These are phyloP conservation scores for Netelia fuscicornis DNA, from an alignment of 2,888 invertebrate species.

Conservation along the genomic window DNA sequence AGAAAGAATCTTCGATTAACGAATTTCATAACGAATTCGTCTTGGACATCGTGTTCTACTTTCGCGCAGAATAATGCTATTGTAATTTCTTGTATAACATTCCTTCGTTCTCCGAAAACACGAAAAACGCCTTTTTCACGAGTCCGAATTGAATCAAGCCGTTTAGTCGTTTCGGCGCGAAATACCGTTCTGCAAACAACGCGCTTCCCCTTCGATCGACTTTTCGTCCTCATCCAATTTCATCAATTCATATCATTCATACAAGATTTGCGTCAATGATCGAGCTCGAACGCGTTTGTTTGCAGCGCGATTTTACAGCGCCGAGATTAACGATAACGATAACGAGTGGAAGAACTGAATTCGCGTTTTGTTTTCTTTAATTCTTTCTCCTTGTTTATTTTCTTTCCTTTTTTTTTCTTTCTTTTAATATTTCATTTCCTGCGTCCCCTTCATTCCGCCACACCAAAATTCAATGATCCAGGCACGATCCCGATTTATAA, in stretches of 20 bases:
- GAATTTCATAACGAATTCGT: constrained; percentile 39
- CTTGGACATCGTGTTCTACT: constrained; percentile 23
- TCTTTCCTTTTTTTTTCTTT: constrained; percentile 3
- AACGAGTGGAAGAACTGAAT: constrained; percentile 14
- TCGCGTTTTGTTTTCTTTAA: constrained; percentile 33
- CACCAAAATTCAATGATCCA: too few species aligned
- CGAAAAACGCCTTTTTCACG: not conserved
- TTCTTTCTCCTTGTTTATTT: constrained; percentile 5
- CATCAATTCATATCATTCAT: constrained; percentile 83
- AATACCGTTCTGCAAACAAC: constrained; percentile 34
- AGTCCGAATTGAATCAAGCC: not conserved
- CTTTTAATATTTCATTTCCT: not conserved
- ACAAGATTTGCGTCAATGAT: constrained; percentile 83
- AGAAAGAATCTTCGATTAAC: constrained; percentile 17
- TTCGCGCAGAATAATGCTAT: constrained; percentile 56
- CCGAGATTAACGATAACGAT: constrained; percentile 15
- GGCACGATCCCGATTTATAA: constrained; percentile 20
- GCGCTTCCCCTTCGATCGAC: constrained; percentile 74
- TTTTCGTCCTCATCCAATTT: constrained; percentile 81
- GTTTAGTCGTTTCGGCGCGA: constrained; percentile 44
- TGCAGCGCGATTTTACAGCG: constrained; percentile 37
- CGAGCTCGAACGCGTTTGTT: constrained; percentile 62
- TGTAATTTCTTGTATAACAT: constrained; percentile 64
- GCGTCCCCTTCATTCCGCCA: too few species aligned
- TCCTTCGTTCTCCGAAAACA: constrained; percentile 56